Evolutionary conservation across 2,888 invertebrate genomes (phyloP).

Genomic region (Euplexia lucipara): DNA sequence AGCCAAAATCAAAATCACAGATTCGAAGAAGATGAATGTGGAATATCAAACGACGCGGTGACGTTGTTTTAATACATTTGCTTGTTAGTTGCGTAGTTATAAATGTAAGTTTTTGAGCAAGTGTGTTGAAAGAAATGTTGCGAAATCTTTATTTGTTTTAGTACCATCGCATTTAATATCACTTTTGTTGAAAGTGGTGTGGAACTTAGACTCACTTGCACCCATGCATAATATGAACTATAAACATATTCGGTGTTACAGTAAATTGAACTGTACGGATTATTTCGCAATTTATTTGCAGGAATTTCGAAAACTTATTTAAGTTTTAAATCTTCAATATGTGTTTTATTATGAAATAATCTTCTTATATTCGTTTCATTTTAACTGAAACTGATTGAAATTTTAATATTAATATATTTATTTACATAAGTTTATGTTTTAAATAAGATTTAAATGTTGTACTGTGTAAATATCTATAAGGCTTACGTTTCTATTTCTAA

Average conservation of each 20-base stretch:
- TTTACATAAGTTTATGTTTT: constrained; percentile 23
- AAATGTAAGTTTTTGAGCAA: too few relatives aligned
- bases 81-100: too few relatives aligned
- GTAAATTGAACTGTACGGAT: not conserved
- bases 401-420: constrained; percentile 29
- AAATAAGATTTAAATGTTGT: constrained; percentile 54
- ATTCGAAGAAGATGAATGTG: not conserved
- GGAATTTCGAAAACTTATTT: not conserved
- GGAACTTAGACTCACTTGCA: constrained; percentile 13
- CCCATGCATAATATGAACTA: constrained; percentile 1
- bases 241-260: constrained; percentile 8
- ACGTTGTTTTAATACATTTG: too few relatives aligned
- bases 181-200: not conserved
- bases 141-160: not conserved
- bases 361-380: not conserved
- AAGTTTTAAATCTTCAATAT: not conserved
- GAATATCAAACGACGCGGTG: too few relatives aligned
- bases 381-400: constrained; percentile 2
- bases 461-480: constrained; percentile 27
- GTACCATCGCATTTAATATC: constrained; percentile 8
- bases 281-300: constrained; percentile 25
- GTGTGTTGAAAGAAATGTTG: not conserved
- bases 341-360: constrained; percentile 19
- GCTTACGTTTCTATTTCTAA: constrained; percentile 33
- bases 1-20: not conserved